These are phyloP conservation scores for Notarius lentiginosus DNA, from an alignment of 2,113 vertebrate genomes.

Conservation along the genomic window DNA sequence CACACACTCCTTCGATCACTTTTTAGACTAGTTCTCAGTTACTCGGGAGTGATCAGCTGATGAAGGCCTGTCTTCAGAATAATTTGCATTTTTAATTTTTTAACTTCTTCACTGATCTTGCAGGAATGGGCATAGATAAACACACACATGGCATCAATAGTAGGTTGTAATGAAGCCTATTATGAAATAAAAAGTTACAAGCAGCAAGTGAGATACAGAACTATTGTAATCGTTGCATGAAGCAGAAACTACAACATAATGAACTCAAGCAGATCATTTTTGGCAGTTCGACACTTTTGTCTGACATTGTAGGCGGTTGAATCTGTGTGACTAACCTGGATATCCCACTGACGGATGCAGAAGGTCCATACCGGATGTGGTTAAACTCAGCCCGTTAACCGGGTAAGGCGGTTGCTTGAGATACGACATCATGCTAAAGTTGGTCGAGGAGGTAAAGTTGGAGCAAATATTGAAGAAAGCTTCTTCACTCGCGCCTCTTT, in stretches of 20 bases:
- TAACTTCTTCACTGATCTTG: background rate
- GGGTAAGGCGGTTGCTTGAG: conserved; percentile 97
- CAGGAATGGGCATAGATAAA: background rate
- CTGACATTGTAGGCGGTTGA: background rate
- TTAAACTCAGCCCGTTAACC: conserved; percentile 96
- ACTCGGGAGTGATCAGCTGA: background rate
- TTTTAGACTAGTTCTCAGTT: background rate
- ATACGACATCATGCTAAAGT: conserved; percentile 99
- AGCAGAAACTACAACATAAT: background rate
- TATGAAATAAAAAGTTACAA: background rate
- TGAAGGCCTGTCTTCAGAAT: background rate
- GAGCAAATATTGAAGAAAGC: conserved; percentile 72
- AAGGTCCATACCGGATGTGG: conserved; percentile 94
- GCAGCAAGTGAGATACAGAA: background rate
- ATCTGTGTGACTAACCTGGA: conserved; percentile 81
- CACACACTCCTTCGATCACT: background rate
- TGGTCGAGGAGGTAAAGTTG: conserved; percentile 75
- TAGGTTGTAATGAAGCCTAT: too few species aligned
- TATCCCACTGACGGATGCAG: conserved; percentile 98
- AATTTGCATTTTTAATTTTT: background rate
- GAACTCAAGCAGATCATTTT: background rate
- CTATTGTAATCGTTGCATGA: background rate
- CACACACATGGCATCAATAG: background rate
- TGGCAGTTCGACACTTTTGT: background rate
- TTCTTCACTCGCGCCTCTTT: conserved; percentile 39